Evolutionary conservation across 2,113 vertebrate species (phyloP), one percentile per base, ranked within the genome.

Genomic region (Pundamilia nyererei): DNA sequence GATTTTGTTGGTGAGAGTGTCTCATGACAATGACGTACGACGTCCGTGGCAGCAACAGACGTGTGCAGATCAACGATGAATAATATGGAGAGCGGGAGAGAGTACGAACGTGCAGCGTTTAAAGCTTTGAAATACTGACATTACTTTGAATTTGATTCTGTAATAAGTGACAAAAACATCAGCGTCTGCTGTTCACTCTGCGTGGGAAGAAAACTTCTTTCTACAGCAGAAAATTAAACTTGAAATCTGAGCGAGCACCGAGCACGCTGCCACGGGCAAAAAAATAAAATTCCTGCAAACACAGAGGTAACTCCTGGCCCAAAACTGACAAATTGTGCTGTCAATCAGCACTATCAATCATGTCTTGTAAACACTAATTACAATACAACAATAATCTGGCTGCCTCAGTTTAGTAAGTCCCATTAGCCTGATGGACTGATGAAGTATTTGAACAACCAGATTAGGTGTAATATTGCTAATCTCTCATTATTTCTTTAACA

Each of bases 41-140:
- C 15, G 15, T 31, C 5, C 3, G 29, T 60, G 56, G 56, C 56
- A 60, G 56, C 29, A 31, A 2, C 56, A 60, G 15, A 60, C 3
- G 3, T 31, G 55, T 58, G 56, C 29, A 60, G 56, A 60, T 33
- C 56, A 60, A 60, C 1, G 0, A 19, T 6, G 29, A 0, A 60
- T 60, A 3, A 3, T 6, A 33, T 19, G 56, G 56, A 33, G 56
- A 0, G 29, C 29, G 0, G 29, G 56, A 33, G 14, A 60, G 14
- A 60, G 56, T 31, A 60, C 5, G 1, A 60, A 0, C 2, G 3
- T 60, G 56, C 26, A 60, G 56, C 5, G 5, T 60, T 60, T 60
- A 60, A 31, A 31, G 56, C 26, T 0, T 4, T 29, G 26, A 31
- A 31, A 0, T 60, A 31, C 56, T 60, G 0, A 17, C 14, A 60